Base-by-base conservation (phyloP, 2,797 vertebrate species). In the Steatocranus sp. region DNA sequence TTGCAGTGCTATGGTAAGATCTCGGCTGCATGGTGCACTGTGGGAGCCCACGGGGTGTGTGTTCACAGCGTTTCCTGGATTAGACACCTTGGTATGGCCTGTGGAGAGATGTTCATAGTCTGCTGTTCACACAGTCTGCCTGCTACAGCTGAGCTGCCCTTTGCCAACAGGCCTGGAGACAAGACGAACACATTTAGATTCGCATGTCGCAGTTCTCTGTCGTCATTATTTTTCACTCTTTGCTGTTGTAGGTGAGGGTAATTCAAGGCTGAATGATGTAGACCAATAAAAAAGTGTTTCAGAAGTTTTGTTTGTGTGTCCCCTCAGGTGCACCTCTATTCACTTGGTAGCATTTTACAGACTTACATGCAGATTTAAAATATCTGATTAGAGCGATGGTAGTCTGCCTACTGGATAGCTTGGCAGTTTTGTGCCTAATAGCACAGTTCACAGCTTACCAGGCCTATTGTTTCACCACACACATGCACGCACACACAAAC, bases 71-170 rank as follows among this genome's bases (percentile, higher is more conserved):
- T 93, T 93, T 94, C 91, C 91, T 94, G 94, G 95, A 95, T 95
- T 93, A 96, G 95, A 96, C 95, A 96, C 95, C 94, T 94, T 96
- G 86, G 83, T 92, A 83, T 91, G 87, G 94, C 94, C 94, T 95
- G 95, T 95, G 94, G 95, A 94, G 94, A 95, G 94, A 95, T 92
- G 92, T 93, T 94, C 90, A 58, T 92, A 91, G 89, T 93, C 90
- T 87, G 91, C 91, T 94, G 92, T 95, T 96, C 93, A 95, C 94
- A 95, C 93, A 94, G 89, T 95, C 93, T 91, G 94, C 88, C 92
- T 89, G 90, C 84, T 93, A 88, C 95, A 95, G 92, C 93, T 95
- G 94, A 96, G 94, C 93, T 95, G 93, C 92, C 94, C 94, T 93
- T 94, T 95, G 94, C 94, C 93, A 94, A 94, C 90, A 91, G 93